These are phyloP conservation scores for Synanthedon andrenaeformis DNA, from an alignment of 2,888 invertebrate species.

Conservation along the genomic window DNA sequence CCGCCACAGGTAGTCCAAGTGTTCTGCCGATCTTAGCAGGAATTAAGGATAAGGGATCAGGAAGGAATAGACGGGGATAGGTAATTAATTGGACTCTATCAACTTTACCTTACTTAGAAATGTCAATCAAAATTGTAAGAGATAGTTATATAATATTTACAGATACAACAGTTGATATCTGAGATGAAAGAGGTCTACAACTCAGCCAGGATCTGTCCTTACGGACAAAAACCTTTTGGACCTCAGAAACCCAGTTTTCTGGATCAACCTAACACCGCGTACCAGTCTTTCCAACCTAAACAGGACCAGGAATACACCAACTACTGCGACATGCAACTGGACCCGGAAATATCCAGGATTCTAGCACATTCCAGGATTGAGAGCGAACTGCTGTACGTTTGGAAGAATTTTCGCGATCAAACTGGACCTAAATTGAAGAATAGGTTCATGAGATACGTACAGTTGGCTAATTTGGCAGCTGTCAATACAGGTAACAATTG, in stretches of 20 bases:
- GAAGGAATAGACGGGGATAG: too few relatives aligned
- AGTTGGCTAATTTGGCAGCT: conserved; percentile 84
- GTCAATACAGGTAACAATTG: conserved; percentile 72
- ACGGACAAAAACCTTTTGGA: conserved; percentile 62
- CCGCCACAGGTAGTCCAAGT: too few relatives aligned
- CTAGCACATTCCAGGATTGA: conserved; percentile 80
- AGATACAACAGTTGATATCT: conserved; percentile 78
- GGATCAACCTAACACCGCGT: conserved; percentile 14
- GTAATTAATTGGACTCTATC: too few relatives aligned
- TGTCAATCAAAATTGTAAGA: too few relatives aligned
- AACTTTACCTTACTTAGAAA: too few relatives aligned
- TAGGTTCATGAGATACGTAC: conserved; percentile 82
- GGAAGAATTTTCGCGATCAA: conserved; percentile 85
- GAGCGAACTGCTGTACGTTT: conserved; percentile 79
- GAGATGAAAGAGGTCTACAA: conserved; percentile 86
- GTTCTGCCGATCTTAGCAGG: too few relatives aligned
- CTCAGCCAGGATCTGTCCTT: conserved; percentile 79
- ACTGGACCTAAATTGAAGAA: conserved; percentile 82
- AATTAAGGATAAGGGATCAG: too few relatives aligned
- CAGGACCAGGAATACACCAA: conserved; percentile 31
- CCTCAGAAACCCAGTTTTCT: conserved; percentile 35
- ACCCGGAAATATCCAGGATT: conserved; percentile 72
- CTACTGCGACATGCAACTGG: conserved; percentile 72
- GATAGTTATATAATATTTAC: conserved; percentile 14
- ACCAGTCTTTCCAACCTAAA: conserved; percentile 31